phyloP scores from a whole-genome alignment of 2,113 vertebrate genomes.

The Craseonycteris thonglongyai region DNA sequence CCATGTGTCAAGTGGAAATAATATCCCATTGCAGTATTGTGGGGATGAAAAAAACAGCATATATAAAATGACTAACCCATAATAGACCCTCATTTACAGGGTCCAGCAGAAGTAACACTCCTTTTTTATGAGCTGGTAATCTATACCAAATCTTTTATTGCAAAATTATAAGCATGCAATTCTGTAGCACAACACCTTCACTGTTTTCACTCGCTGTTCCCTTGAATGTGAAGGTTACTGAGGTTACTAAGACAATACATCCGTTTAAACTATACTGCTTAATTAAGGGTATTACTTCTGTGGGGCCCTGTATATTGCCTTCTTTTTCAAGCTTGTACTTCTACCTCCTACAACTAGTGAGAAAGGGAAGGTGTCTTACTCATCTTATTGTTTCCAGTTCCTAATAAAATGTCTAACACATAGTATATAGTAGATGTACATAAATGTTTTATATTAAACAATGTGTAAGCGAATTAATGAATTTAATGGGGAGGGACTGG shows the following conservation, averaged over 20 bases:
- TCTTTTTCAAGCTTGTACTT: background rate
- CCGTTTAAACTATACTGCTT: too few species aligned
- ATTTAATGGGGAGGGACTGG: background rate
- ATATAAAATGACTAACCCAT: background rate
- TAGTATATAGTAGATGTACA: background rate
- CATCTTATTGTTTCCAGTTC: background rate
- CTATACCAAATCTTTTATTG: too few species aligned
- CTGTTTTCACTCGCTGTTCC: too few species aligned
- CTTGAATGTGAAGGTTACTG: too few species aligned
- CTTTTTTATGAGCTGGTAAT: too few species aligned
- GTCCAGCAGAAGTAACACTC: too few species aligned
- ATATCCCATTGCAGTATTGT: background rate
- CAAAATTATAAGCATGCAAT: too few species aligned
- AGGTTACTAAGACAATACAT: too few species aligned
- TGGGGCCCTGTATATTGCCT: background rate
- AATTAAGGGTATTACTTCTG: too few species aligned
- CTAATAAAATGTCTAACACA: background rate
- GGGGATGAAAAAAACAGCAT: slow-evolving; percentile 18
- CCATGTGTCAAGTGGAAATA: background rate
- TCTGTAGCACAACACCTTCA: too few species aligned
- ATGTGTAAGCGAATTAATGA: background rate
- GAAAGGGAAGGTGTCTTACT: background rate
- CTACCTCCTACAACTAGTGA: background rate
- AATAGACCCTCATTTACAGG: background rate
- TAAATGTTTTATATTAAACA: slow-evolving; percentile 29